Percentiles rank a stretch among this genome's conserved stretches.
Evolutionary conservation across 2,113 vertebrate species (phyloP).

Genomic region (Gymnocephalus cernua): DNA sequence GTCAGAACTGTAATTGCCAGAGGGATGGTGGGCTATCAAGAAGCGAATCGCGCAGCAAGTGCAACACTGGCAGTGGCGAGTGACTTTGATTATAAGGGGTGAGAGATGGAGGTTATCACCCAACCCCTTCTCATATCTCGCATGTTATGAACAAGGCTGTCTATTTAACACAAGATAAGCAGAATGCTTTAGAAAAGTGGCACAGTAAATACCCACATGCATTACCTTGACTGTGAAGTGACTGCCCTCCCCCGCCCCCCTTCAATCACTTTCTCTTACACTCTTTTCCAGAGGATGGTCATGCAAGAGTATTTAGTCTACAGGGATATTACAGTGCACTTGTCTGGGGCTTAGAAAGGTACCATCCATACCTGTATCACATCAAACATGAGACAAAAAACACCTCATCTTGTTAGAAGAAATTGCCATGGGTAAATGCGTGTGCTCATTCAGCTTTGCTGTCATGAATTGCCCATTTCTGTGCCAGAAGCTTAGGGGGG

Average conservation of each 20-base stretch:
- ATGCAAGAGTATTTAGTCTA: slow-evolving; percentile 48
- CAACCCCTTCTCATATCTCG: slow-evolving; percentile 63
- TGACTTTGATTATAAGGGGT: slow-evolving; percentile 82
- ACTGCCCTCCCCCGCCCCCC: not conserved
- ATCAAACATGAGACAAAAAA: slow-evolving; percentile 67
- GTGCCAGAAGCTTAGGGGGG: slow-evolving; percentile 58
- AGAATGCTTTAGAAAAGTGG: slow-evolving; percentile 55
- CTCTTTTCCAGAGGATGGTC: slow-evolving; percentile 32
- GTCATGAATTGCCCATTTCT: slow-evolving; percentile 73
- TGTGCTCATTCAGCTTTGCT: slow-evolving; percentile 68
- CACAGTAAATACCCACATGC: slow-evolving; percentile 53
- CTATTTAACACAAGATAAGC: slow-evolving; percentile 76
- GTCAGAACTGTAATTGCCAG: slow-evolving; percentile 85
- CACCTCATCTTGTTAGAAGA: slow-evolving; percentile 69
- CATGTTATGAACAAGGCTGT: slow-evolving; percentile 74
- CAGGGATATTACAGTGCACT: slow-evolving; percentile 57
- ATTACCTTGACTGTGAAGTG: slow-evolving; percentile 45
- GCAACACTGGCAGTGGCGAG: slow-evolving; percentile 67
- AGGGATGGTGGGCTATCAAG: slow-evolving; percentile 83
- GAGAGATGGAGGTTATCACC: slow-evolving; percentile 77
- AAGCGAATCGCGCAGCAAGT: slow-evolving; percentile 76
- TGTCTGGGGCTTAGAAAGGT: slow-evolving; percentile 64
- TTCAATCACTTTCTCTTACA: slow-evolving; percentile 1
- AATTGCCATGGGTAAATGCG: slow-evolving; percentile 67
- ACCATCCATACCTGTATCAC: slow-evolving; percentile 72